phyloP scores from a whole-genome alignment of 2,113 vertebrate genomes.

The Indicator maculatus region DNA sequence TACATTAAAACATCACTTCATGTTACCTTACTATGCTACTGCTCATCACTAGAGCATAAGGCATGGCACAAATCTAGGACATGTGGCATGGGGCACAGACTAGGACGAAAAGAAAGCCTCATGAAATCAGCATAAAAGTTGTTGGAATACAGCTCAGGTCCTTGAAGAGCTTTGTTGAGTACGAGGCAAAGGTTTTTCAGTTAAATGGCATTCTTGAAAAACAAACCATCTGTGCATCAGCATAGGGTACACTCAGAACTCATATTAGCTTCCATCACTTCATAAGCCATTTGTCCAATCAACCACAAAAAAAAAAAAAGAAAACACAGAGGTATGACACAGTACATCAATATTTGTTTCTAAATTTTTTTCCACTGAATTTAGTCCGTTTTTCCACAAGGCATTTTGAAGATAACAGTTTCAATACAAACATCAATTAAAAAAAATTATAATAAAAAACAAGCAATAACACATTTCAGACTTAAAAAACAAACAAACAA shows the following conservation, averaged over 20 bases:
- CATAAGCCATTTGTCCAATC: background rate
- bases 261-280: background rate
- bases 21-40: background rate
- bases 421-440: background rate
- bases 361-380: background rate
- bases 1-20: fast-evolving
- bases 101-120: background rate
- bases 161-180: background rate
- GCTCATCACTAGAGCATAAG: background rate
- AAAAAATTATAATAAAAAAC: background rate
- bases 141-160: background rate
- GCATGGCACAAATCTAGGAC: background rate
- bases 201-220: background rate
- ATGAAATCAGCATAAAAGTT: background rate
- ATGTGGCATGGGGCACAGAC: fast-evolving
- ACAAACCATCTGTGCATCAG: background rate
- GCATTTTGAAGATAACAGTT: background rate
- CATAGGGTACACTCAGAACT: background rate
- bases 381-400: background rate
- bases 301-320: background rate
- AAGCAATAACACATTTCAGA: background rate
- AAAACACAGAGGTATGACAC: background rate
- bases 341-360: background rate
- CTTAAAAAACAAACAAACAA: background rate
- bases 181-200: background rate